Evolutionary conservation across 2,113 vertebrate species (phyloP).

Genomic region (Thinocorus orbignyianus): DNA sequence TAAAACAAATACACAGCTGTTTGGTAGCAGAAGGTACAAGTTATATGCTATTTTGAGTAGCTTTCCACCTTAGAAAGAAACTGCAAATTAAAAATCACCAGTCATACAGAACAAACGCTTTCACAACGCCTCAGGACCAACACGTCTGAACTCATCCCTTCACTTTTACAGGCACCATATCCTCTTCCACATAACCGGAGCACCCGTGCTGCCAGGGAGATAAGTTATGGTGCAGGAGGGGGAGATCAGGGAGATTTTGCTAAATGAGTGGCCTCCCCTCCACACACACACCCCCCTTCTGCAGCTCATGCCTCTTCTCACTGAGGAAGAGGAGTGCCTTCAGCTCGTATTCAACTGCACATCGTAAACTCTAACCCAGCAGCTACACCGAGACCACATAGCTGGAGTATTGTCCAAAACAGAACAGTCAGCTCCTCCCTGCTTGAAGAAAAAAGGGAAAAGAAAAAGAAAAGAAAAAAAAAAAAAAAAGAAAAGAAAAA

Average conservation of each 20-base stretch:
- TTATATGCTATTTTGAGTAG: not conserved
- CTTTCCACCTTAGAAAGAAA: not conserved
- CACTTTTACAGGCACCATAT: not conserved
- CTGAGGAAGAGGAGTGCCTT: not conserved
- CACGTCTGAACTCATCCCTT: not conserved
- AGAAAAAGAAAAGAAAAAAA: not conserved
- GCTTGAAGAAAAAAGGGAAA: not conserved
- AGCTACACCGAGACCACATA: not conserved
- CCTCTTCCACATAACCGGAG: not conserved
- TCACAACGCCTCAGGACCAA: not conserved
- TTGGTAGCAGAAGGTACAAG: too few species aligned
- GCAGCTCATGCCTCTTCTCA: not conserved
- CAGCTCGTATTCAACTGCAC: not conserved
- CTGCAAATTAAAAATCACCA: not conserved
- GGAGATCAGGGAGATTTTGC: not conserved
- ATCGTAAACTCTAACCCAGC: not conserved
- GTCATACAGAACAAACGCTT: not conserved
- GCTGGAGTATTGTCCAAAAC: not conserved
- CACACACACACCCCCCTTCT: not conserved
- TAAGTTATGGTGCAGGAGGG: not conserved
- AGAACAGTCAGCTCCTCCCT: not conserved
- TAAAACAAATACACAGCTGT: too few species aligned
- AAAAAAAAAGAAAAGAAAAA: not conserved
- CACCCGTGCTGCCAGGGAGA: not conserved
- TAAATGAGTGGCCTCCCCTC: not conserved